A percentile compares a stretch with the other conserved stretches of the same genome.
These are phyloP conservation scores for Neopelma chrysocephalum DNA, from an alignment of 2,797 vertebrate species.

Conservation along the genomic window DNA sequence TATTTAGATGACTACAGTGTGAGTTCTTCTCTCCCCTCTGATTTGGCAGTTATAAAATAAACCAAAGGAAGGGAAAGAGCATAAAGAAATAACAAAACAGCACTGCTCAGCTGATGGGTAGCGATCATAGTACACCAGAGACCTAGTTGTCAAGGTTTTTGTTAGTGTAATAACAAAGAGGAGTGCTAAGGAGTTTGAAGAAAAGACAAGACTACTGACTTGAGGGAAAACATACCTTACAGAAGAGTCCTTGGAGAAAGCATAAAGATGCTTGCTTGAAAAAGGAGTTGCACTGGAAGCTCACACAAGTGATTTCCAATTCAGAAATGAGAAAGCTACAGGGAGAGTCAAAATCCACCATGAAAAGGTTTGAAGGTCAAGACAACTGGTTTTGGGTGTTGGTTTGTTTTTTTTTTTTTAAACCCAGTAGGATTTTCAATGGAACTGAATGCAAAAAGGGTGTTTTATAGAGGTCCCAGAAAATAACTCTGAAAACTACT, in stretches of 20 bases:
- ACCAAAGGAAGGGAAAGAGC: not conserved
- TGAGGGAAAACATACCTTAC: not conserved
- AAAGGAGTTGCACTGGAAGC: not conserved
- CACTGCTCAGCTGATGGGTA: not conserved
- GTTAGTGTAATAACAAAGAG: not conserved
- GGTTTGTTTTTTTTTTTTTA: too few species aligned
- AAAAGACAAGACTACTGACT: not conserved
- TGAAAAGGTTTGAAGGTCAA: not conserved
- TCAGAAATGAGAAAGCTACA: conserved; percentile 11
- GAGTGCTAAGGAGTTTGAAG: not conserved
- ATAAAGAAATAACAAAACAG: not conserved
- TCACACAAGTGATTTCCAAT: not conserved
- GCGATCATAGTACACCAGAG: not conserved
- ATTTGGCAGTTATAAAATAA: not conserved
- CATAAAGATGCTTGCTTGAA: not conserved
- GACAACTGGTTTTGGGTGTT: not conserved
- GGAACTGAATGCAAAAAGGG: not conserved
- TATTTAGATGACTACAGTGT: not conserved
- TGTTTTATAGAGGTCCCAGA: not conserved
- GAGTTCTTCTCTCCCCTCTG: not conserved
- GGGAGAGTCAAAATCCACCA: not conserved
- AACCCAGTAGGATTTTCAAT: not conserved
- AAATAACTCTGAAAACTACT: not conserved
- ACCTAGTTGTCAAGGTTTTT: conserved; percentile 10
- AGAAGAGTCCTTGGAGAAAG: not conserved